Percentiles rank a stretch among this genome's conserved stretches.
Evolutionary conservation across 2,113 vertebrate genomes (phyloP).

Genomic region (Thunnus thynnus): DNA sequence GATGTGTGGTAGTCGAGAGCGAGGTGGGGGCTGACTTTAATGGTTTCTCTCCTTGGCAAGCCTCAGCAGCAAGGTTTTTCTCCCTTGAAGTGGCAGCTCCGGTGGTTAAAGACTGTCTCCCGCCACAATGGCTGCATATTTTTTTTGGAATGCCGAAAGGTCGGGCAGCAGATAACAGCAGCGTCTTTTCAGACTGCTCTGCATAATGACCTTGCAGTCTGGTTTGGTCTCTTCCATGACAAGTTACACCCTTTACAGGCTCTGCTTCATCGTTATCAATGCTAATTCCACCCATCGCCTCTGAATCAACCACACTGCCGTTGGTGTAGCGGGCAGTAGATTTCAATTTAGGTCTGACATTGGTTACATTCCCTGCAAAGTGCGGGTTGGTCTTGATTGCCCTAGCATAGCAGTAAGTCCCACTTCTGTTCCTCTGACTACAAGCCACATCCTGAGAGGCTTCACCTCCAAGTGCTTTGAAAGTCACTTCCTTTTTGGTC

Average conservation of each 20-base stretch:
- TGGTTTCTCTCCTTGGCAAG: slow-evolving; percentile 29
- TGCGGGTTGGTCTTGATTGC: slow-evolving; percentile 78
- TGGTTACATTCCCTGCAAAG: slow-evolving; percentile 50
- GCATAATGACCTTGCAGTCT: slow-evolving; percentile 46
- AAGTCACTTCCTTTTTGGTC: slow-evolving; percentile 85
- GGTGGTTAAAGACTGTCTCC: slow-evolving; percentile 62
- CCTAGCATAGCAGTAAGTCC: slow-evolving; percentile 67
- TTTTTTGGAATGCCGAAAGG: slow-evolving; percentile 56
- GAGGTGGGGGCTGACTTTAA: slow-evolving; percentile 32
- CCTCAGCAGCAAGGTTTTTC: slow-evolving; percentile 4
- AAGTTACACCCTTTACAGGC: slow-evolving; percentile 8
- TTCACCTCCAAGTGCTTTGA: slow-evolving; percentile 76
- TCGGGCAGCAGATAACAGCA: slow-evolving; percentile 45
- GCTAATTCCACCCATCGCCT: slow-evolving; percentile 83
- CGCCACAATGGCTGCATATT: slow-evolving; percentile 79
- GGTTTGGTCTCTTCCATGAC: slow-evolving; percentile 22
- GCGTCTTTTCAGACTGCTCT: slow-evolving; percentile 53
- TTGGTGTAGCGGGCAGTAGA: slow-evolving; percentile 75
- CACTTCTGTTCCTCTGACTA: slow-evolving; percentile 54
- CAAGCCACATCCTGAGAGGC: slow-evolving; percentile 64
- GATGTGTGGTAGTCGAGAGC: neutral
- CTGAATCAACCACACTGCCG: slow-evolving; percentile 84
- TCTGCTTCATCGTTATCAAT: slow-evolving; percentile 63
- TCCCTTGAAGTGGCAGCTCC: slow-evolving; percentile 7
- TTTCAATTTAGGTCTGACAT: slow-evolving; percentile 59